phyloP scores from a whole-genome alignment of 2,797 vertebrate species.

The Pempheris klunzingeri region DNA sequence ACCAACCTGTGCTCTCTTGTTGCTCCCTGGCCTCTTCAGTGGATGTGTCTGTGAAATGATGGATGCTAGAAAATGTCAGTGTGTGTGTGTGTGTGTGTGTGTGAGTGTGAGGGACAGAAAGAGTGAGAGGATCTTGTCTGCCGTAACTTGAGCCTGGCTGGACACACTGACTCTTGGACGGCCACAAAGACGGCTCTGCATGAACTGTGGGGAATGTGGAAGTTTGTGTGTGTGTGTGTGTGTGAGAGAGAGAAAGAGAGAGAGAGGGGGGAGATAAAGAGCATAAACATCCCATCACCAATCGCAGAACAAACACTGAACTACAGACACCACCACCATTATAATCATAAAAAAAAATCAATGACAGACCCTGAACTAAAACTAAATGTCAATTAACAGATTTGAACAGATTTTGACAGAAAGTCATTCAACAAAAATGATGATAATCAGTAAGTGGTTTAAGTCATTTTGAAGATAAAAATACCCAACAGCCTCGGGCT shows the following conservation, averaged over 20 bases:
- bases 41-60: conserved; percentile 55
- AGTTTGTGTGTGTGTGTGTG: conserved; percentile 18
- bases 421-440: neutral
- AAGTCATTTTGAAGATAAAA: neutral
- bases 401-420: neutral
- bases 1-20: conserved; percentile 41
- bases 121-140: conserved; percentile 63
- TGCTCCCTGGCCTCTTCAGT: conserved; percentile 46
- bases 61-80: conserved; percentile 48
- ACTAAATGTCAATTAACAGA: neutral
- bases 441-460: neutral
- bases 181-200: conserved; percentile 67
- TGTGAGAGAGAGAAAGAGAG: neutral
- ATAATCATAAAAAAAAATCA: neutral
- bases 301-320: neutral
- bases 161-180: conserved; percentile 70
- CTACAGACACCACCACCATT: neutral
- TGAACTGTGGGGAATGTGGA: conserved; percentile 50
- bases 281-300: conserved; percentile 24
- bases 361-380: neutral
- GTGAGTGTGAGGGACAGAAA: conserved; percentile 14
- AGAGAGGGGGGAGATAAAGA: too few relatives aligned
- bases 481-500: too few relatives aligned
- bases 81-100: conserved; percentile 35
- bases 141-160: conserved; percentile 73